Base-by-base conservation (phyloP, 2,113 vertebrate species). In the Oceanodroma tethys region DNA sequence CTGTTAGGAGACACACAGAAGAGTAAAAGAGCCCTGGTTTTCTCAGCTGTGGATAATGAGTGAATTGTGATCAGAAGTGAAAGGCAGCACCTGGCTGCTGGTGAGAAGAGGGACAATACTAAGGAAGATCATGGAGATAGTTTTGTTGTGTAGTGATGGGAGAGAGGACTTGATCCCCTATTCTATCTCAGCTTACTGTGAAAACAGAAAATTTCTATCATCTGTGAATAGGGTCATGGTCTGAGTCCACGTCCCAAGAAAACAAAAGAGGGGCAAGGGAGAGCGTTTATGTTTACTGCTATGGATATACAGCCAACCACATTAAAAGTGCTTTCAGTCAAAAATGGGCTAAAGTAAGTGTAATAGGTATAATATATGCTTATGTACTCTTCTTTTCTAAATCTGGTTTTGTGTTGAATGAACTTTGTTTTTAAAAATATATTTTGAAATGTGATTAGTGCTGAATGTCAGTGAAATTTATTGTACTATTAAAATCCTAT, bases 401-500 rank as follows among this genome's bases (percentile, higher is more conserved):
- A 96, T 97, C 95, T 90, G 90, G 52, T 63, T 97, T 95, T 97
- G 83, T 42, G 79, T 93, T 97, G 97, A 93, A 93, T 96, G 76
- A 91, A 96, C 95, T 98, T 98, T 82, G 53, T 95, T 97, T 94
- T 78, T 40, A 93, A 97, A 97, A 95, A 97, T 94, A 90, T 60
- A 87, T 95, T 98, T 98, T 97, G 96, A 98, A 98, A 97, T 98
- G 93, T 98, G 98, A 98, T 98, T 98, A 98, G 98, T 98, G 94
- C 97, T 96, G 97, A 98, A 96, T 66, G 97, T 98, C 98, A 97
- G 59, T 95, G 94, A 97, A 98, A 98, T 98, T 98, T 98, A 98
- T 98, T 98, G 96, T 98, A 98, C 98, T 98, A 98, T 98, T 98
- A 98, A 98, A 98, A 98, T 98, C 98, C 97, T 98, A 98, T 98